Conservation (phyloP, 2,888 invertebrate species). For the Calliphora vomitoria region DNA sequence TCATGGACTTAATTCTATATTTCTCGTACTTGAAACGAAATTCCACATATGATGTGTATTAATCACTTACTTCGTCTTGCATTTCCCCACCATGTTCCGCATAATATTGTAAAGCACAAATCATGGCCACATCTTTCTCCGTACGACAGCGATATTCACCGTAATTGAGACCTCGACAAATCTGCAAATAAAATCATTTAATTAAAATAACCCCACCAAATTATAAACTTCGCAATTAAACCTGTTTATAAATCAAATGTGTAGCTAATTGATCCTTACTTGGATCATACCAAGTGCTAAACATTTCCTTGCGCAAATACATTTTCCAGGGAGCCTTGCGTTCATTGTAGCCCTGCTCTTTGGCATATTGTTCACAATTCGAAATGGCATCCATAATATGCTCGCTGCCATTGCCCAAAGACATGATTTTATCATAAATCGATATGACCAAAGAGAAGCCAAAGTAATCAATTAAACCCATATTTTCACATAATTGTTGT, state of each 20-base stretch:
- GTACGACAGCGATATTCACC: conserved; percentile 95
- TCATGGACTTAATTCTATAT: too few species aligned
- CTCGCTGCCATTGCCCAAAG: conserved; percentile 94
- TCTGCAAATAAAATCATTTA: conserved; percentile 64
- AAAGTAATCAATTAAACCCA: conserved; percentile 92
- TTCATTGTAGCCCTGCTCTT: conserved; percentile 94
- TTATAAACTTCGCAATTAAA: conserved; percentile 22
- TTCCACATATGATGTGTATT: neutral
- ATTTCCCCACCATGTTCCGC: conserved; percentile 91
- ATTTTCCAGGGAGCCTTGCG: conserved; percentile 94
- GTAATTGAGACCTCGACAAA: conserved; percentile 94
- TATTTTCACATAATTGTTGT: conserved; percentile 90
- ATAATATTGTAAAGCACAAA: conserved; percentile 96
- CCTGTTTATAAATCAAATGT: conserved; percentile 94
- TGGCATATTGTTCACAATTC: conserved; percentile 97
- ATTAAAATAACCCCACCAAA: neutral
- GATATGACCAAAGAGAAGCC: conserved; percentile 97
- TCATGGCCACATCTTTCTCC: conserved; percentile 94
- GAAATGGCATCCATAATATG: conserved; percentile 98
- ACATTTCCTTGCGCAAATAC: conserved; percentile 95
- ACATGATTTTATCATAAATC: conserved; percentile 94
- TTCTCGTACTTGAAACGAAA: neutral
- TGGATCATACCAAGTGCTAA: conserved; percentile 96
- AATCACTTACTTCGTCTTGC: conserved; percentile 87
- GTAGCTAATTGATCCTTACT: conserved; percentile 92